Evolutionary conservation across 2,797 vertebrate species (phyloP).

Genomic region (Mus spretus): DNA sequence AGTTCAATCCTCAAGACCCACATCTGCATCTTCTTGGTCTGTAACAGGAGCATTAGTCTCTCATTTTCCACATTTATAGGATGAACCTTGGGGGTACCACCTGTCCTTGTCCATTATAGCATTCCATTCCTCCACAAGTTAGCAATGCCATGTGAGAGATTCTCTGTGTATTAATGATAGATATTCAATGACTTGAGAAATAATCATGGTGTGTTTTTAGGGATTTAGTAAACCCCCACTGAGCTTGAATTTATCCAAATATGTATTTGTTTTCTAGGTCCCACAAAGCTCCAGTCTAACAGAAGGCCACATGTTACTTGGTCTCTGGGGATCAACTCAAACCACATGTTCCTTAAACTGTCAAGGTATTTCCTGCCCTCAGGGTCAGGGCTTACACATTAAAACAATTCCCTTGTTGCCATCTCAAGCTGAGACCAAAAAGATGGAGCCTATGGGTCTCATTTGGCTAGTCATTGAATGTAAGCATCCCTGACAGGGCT

Average conservation of each 20-base stretch:
- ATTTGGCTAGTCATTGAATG: background rate
- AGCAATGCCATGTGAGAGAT: no score
- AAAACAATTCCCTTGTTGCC: background rate
- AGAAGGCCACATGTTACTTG: background rate
- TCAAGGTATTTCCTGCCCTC: background rate
- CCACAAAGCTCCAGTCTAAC: background rate
- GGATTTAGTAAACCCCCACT: background rate
- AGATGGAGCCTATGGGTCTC: background rate
- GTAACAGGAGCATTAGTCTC: background rate
- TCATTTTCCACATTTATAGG: background rate
- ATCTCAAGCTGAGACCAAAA: background rate
- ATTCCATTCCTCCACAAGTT: background rate
- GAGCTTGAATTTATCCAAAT: background rate
- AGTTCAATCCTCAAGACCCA: background rate
- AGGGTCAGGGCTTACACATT: background rate
- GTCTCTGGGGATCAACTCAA: slow-evolving; percentile 12
- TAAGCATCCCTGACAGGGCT: background rate
- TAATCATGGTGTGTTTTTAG: background rate
- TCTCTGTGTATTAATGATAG: background rate
- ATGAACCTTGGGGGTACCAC: background rate
- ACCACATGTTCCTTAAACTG: background rate
- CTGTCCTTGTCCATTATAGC: background rate
- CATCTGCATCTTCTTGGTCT: background rate
- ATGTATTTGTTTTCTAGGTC: background rate
- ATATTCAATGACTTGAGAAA: background rate